Conservation (phyloP, 2,888 invertebrate species). For the Drosophila anomalata region DNA sequence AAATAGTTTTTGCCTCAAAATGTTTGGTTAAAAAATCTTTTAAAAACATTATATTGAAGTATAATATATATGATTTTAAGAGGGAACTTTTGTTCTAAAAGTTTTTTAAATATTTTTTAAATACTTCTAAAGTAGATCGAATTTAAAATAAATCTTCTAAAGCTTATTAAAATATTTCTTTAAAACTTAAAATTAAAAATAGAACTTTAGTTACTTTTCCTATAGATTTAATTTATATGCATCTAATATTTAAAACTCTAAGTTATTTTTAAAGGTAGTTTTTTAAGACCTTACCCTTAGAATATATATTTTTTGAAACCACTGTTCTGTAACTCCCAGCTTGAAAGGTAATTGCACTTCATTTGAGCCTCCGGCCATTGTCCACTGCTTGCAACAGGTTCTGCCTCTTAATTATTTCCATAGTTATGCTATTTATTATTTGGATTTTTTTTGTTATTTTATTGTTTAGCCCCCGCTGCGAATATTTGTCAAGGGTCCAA, state of each 20-base stretch:
- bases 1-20: too few species aligned
- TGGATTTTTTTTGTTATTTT: neutral
- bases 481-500: slow-evolving; percentile 51
- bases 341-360: slow-evolving; percentile 13
- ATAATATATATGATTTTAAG: neutral
- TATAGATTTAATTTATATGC: too few species aligned
- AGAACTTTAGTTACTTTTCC: too few species aligned
- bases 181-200: too few species aligned
- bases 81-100: too few species aligned
- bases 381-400: slow-evolving; percentile 52
- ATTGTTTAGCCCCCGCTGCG: neutral
- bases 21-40: too few species aligned
- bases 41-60: neutral
- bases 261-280: too few species aligned
- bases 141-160: neutral
- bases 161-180: too few species aligned
- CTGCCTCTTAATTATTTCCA: slow-evolving; percentile 34
- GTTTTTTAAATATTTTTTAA: too few species aligned
- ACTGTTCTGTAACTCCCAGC: slow-evolving; percentile 8
- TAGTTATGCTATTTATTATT: slow-evolving; percentile 14
- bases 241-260: too few species aligned
- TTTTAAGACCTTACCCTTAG: too few species aligned
- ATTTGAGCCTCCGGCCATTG: slow-evolving; percentile 19
- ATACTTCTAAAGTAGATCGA: too few species aligned
- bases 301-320: neutral